Conservation (phyloP, 2,888 invertebrate genomes). For the Nipponacmea schrenckii region DNA sequence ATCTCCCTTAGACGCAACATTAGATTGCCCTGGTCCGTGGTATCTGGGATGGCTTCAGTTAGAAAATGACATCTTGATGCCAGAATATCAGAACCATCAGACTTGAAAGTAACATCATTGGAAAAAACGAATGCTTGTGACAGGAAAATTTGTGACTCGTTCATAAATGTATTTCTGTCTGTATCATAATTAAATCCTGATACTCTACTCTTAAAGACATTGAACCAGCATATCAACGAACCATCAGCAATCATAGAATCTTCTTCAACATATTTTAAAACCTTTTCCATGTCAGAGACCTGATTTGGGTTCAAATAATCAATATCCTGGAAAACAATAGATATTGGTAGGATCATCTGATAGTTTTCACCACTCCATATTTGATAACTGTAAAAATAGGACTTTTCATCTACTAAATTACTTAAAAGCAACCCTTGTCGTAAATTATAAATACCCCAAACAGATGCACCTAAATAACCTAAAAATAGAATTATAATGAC, state of each 20-base stretch:
- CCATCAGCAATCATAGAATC: background rate
- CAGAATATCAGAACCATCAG: constrained; percentile 72
- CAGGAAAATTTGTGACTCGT: constrained; percentile 20
- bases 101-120: constrained; percentile 43
- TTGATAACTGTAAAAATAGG: constrained; percentile 39
- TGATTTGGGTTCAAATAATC: constrained; percentile 23
- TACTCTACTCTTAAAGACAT: constrained; percentile 3
- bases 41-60: constrained; percentile 88
- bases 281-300: background rate
- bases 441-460: background rate
- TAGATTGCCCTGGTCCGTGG: constrained; percentile 64
- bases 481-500: background rate
- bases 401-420: background rate
- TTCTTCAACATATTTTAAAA: background rate
- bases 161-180: constrained; percentile 14
- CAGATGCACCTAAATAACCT: background rate
- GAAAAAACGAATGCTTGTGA: constrained; percentile 20
- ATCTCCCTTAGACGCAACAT: constrained; percentile 47
- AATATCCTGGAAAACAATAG: constrained; percentile 34
- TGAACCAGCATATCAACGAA: constrained; percentile 15
- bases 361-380: constrained; percentile 32
- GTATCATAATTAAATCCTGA: constrained; percentile 4
- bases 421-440: background rate
- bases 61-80: constrained; percentile 89
- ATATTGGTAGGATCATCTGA: constrained; percentile 30